These are phyloP conservation scores for Unio delphinus DNA, from an alignment of 2,888 invertebrate species.

Conservation along the genomic window DNA sequence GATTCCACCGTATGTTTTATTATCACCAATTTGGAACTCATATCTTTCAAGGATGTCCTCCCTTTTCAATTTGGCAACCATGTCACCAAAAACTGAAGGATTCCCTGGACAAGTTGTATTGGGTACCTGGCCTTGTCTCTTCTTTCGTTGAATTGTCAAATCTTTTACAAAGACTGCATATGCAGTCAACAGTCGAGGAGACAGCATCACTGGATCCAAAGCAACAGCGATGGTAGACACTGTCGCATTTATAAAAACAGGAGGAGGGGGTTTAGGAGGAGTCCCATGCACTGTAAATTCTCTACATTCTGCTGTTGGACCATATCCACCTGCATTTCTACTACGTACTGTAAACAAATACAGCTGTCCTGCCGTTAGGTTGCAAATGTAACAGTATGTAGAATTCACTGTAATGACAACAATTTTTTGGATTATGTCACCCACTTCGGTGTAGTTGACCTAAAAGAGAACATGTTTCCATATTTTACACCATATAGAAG, in stretches of 20 bases:
- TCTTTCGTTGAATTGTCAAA: slow-evolving; percentile 63
- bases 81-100: slow-evolving; percentile 39
- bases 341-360: slow-evolving; percentile 85
- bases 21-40: slow-evolving; percentile 85
- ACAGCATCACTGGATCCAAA: slow-evolving; percentile 80
- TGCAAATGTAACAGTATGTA: slow-evolving; percentile 61
- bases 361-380: slow-evolving; percentile 81
- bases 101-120: slow-evolving; percentile 64
- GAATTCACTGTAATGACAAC: slow-evolving; percentile 5
- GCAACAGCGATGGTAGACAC: slow-evolving; percentile 79
- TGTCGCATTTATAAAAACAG: slow-evolving; percentile 78
- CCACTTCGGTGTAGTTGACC: slow-evolving; percentile 23
- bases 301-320: slow-evolving; percentile 74
- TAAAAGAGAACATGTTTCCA: slow-evolving; percentile 13
- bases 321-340: slow-evolving; percentile 73
- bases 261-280: slow-evolving; percentile 80
- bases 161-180: slow-evolving; percentile 84
- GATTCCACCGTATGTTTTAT: slow-evolving; percentile 81
- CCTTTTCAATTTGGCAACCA: slow-evolving; percentile 82
- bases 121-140: slow-evolving; percentile 69
- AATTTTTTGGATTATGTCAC: not conserved
- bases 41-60: slow-evolving; percentile 75
- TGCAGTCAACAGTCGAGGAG: slow-evolving; percentile 83
- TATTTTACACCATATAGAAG: not conserved
- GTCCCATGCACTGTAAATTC: slow-evolving; percentile 82